phyloP scores from a whole-genome alignment of 2,797 vertebrate species.

The Artibeus lituratus region DNA sequence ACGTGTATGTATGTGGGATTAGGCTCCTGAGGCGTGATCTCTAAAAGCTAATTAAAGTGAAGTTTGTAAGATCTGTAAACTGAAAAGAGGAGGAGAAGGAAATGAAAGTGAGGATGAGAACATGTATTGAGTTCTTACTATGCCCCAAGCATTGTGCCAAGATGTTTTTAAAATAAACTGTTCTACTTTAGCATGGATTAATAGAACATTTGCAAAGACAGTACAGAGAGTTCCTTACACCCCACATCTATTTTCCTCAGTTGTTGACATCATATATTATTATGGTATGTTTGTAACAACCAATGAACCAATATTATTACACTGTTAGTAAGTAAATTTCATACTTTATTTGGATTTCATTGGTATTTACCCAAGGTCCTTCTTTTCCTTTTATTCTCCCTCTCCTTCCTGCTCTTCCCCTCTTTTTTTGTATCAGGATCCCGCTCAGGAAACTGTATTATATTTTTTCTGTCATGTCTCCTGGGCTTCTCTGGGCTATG shows the following conservation, averaged over 20 bases:
- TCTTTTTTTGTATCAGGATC: neutral
- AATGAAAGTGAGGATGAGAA: neutral
- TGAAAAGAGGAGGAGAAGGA: neutral
- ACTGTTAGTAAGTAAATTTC: neutral
- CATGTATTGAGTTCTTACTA: neutral
- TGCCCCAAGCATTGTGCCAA: no score
- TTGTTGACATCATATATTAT: neutral
- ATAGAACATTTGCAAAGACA: neutral
- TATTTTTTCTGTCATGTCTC: no score
- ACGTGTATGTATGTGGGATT: neutral
- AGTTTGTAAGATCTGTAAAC: neutral
- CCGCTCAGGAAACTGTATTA: neutral
- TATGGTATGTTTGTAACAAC: neutral
- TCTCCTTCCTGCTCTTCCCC: neutral
- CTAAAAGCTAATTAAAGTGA: neutral
- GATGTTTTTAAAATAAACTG: neutral
- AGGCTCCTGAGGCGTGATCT: neutral
- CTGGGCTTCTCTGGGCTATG: neutral
- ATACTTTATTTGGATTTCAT: neutral
- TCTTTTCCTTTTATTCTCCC: neutral
- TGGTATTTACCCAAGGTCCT: neutral
- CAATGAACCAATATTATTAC: neutral
- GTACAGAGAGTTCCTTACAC: neutral
- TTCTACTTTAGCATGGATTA: neutral
- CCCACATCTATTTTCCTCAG: neutral